Percentiles rank a stretch among this genome's conserved stretches.
These are phyloP conservation scores for Ciconia boyciana DNA, from an alignment of 2,113 vertebrate species.

Conservation along the genomic window DNA sequence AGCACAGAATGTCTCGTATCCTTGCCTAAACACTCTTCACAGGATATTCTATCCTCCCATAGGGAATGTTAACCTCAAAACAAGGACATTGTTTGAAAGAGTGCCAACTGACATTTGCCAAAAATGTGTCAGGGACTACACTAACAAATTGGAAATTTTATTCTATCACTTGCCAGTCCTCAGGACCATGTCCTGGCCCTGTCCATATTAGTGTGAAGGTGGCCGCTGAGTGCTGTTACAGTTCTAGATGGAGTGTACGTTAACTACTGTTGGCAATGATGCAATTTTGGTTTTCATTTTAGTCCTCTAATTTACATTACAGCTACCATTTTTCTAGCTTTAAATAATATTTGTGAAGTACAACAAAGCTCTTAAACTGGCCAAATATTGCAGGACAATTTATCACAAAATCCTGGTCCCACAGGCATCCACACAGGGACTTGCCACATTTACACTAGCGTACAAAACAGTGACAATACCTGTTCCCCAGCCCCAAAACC, in stretches of 20 bases:
- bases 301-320: not conserved
- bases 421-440: not conserved
- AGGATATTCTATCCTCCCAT: not conserved
- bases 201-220: not conserved
- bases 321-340: not conserved
- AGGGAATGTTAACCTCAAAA: not conserved
- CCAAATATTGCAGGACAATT: not conserved
- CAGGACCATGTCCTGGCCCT: not conserved
- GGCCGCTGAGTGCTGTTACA: not conserved
- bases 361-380: not conserved
- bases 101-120: rapidly evolving
- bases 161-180: not conserved
- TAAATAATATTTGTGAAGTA: not conserved
- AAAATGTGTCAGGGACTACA: not conserved
- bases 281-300: not conserved
- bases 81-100: not conserved
- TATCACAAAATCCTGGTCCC: not conserved
- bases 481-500: not conserved
- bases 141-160: not conserved
- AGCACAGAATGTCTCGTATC: not conserved
- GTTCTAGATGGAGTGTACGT: not conserved
- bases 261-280: not conserved
- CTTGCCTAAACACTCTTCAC: not conserved
- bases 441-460: not conserved
- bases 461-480: not conserved